Evolutionary conservation across 2,888 invertebrate genomes (phyloP).

Genomic region (Synanthedon formicaeformis): DNA sequence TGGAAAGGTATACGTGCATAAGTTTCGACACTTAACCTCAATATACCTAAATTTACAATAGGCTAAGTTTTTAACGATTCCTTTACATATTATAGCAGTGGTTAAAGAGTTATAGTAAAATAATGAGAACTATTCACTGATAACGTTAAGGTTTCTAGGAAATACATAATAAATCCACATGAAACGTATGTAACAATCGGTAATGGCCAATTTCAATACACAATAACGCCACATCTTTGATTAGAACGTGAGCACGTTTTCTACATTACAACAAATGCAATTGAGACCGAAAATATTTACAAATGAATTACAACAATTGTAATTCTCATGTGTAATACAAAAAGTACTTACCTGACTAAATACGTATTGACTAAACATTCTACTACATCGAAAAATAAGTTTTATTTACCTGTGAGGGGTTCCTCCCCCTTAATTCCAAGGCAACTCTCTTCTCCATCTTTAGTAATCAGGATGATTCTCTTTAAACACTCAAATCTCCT

Average conservation of each 20-base stretch:
- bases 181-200: constrained; percentile 65
- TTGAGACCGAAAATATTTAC: constrained; percentile 7
- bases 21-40: constrained; percentile 63
- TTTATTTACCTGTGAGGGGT: constrained; percentile 86
- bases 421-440: constrained; percentile 92
- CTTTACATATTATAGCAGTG: no score
- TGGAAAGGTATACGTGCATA: not conserved
- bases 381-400: constrained; percentile 47
- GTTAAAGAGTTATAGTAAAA: no score
- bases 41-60: constrained; percentile 14
- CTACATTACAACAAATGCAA: not conserved
- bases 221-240: constrained; percentile 58
- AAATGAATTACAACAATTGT: constrained; percentile 17
- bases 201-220: constrained; percentile 62
- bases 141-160: not conserved
- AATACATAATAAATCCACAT: constrained; percentile 35
- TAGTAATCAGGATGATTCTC: constrained; percentile 31
- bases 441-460: constrained; percentile 95
- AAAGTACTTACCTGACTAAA: constrained; percentile 49
- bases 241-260: constrained; percentile 21
- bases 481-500: constrained; percentile 39
- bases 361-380: constrained; percentile 71
- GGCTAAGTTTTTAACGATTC: no score
- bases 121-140: no score
- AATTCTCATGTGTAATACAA: constrained; percentile 31